phyloP scores from a whole-genome alignment of 2,888 invertebrate genomes.

The Caenorhabditis parvicauda region DNA sequence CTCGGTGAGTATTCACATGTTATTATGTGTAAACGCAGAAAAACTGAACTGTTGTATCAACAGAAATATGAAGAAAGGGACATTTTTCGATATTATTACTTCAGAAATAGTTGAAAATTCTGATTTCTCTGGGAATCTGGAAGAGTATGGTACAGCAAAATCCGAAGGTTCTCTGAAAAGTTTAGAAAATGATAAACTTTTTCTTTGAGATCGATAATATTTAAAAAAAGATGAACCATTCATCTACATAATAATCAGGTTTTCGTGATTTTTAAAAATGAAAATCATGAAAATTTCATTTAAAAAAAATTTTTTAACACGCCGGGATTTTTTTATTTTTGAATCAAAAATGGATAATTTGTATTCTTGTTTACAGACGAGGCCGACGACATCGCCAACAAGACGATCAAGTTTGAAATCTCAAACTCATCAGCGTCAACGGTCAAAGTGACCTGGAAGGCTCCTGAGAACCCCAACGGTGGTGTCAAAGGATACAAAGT shows the following conservation, averaged over 20 bases:
- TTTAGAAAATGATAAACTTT: no score
- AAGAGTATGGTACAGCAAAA: no score
- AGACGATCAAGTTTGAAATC: constrained; percentile 13
- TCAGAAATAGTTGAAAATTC: neutral
- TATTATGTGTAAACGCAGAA: neutral
- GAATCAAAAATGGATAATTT: no score
- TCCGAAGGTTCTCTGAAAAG: no score
- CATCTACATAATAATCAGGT: no score
- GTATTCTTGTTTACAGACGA: constrained; percentile 16
- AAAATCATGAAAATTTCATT: no score
- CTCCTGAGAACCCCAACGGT: constrained; percentile 83
- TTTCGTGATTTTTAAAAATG: no score
- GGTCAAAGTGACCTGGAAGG: constrained; percentile 69
- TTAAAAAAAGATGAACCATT: no score
- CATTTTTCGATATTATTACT: neutral
- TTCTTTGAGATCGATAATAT: no score
- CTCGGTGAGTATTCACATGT: neutral
- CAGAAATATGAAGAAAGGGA: neutral
- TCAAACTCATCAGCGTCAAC: constrained; percentile 10
- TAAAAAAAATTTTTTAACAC: no score
- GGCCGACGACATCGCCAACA: constrained; percentile 19
- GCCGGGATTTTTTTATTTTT: no score
- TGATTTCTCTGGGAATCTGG: no score
- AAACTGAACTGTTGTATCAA: neutral
- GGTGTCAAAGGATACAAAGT: constrained; percentile 76